Conservation (phyloP, 2,888 invertebrate species). For the Sinopyrophorus schimmeli region DNA sequence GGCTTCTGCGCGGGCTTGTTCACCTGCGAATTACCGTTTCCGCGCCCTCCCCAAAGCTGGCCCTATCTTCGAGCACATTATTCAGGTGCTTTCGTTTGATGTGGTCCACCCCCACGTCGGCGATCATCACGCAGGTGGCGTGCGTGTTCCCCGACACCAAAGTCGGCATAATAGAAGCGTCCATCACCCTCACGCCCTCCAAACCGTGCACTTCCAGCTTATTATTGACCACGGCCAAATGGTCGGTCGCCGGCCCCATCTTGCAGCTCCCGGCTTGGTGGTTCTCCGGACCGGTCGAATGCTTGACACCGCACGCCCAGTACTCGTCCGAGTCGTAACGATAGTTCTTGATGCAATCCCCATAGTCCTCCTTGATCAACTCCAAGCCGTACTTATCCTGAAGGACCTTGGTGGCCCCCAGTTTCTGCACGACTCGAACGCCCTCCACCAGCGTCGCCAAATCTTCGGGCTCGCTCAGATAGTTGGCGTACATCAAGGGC, state of each 20-base stretch:
- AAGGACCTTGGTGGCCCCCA: constrained; percentile 63
- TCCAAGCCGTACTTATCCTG: constrained; percentile 62
- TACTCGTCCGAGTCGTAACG: constrained; percentile 67
- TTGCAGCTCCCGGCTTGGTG: constrained; percentile 83
- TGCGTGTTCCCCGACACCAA: constrained; percentile 53
- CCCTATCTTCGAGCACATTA: constrained; percentile 17
- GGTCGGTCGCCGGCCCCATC: constrained; percentile 75
- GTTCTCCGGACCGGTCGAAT: constrained; percentile 78
- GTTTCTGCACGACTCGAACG: constrained; percentile 61
- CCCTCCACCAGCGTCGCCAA: constrained; percentile 66
- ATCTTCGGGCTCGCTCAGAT: constrained; percentile 70
- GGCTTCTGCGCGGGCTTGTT: background rate
- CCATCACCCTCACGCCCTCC: constrained; percentile 60
- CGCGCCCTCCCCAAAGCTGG: constrained; percentile 20
- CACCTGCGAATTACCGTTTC: background rate
- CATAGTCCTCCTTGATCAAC: constrained; percentile 56
- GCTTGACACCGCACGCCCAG: constrained; percentile 72
- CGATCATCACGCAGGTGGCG: constrained; percentile 53
- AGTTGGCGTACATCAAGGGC: constrained; percentile 79
- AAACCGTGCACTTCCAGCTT: constrained; percentile 68
- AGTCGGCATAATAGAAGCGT: constrained; percentile 53
- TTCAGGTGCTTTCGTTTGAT: constrained; percentile 49
- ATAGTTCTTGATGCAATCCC: constrained; percentile 56
- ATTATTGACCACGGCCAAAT: constrained; percentile 74
- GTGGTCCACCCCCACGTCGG: constrained; percentile 51